Conservation (phyloP, 1,140 invertebrate genomes). For the Oscheius sp. region DNA sequence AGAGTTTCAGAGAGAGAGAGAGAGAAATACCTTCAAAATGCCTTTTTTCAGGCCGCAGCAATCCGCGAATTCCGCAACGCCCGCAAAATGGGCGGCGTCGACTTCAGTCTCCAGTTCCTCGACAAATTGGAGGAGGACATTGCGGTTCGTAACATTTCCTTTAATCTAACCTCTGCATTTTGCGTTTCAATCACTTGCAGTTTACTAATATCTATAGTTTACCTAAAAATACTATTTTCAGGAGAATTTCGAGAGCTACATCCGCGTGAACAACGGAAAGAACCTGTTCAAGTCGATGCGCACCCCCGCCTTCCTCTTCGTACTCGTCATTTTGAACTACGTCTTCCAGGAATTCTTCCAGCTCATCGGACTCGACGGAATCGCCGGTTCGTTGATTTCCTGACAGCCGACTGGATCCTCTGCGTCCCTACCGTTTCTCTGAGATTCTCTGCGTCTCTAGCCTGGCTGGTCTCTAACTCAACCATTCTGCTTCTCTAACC, state of each 20-base stretch:
- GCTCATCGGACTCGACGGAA: slow-evolving; percentile 48
- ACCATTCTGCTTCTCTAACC: too few species aligned
- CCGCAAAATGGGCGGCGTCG: slow-evolving; percentile 58
- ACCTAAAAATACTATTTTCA: slow-evolving; percentile 34
- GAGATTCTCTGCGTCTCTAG: too few species aligned
- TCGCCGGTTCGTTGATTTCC: slow-evolving; percentile 42
- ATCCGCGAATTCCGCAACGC: slow-evolving; percentile 51
- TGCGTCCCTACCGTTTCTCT: too few species aligned
- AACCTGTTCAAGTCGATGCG: slow-evolving; percentile 61
- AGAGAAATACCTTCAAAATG: not conserved
- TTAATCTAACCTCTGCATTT: too few species aligned
- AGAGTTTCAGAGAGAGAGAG: too few species aligned
- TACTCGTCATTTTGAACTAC: slow-evolving; percentile 53
- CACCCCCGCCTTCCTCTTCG: slow-evolving; percentile 57
- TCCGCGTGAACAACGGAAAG: slow-evolving; percentile 55
- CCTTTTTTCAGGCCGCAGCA: slow-evolving; percentile 44
- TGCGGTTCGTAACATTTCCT: slow-evolving; percentile 32
- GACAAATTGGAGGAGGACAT: slow-evolving; percentile 59
- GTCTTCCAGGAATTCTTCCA: slow-evolving; percentile 61
- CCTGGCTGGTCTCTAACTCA: too few species aligned
- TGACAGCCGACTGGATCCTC: too few species aligned
- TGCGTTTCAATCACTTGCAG: not conserved
- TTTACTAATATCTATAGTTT: not conserved
- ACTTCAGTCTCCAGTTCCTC: slow-evolving; percentile 53
- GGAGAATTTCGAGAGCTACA: slow-evolving; percentile 53